A percentile compares a stretch with the other conserved stretches of the same genome.
Evolutionary conservation across 2,113 vertebrate genomes (phyloP).

Genomic region (Festucalex cinctus): DNA sequence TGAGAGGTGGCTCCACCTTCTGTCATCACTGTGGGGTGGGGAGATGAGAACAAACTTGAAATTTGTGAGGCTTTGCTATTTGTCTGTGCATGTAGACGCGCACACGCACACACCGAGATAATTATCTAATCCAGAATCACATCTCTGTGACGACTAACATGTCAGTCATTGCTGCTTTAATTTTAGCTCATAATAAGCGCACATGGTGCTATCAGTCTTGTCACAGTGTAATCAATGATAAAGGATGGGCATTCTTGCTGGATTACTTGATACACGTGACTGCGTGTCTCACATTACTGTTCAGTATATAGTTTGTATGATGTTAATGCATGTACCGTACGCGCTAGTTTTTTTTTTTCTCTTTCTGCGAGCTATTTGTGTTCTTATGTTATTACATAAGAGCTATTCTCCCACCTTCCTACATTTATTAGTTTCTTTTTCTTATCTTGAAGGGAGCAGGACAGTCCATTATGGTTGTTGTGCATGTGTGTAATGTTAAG

Average conservation of each 20-base stretch:
- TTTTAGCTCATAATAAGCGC: conserved; percentile 48
- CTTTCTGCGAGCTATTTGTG: conserved; percentile 44
- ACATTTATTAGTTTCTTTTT: conserved; percentile 5
- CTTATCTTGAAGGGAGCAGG: not conserved
- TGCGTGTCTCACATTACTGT: not conserved
- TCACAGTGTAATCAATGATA: conserved; percentile 53
- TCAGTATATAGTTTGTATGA: conserved; percentile 4
- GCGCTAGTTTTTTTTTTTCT: conserved; percentile 16
- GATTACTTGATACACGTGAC: conserved; percentile 19
- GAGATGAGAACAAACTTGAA: conserved; percentile 17
- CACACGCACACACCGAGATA: not conserved
- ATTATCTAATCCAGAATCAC: conserved; percentile 22
- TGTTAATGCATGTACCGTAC: not conserved
- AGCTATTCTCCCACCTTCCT: conserved; percentile 20
- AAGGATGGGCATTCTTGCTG: conserved; percentile 22
- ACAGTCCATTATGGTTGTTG: not conserved
- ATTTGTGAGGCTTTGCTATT: conserved; percentile 32
- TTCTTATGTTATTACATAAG: conserved; percentile 53
- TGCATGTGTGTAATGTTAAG: conserved; percentile 1
- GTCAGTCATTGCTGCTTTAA: conserved; percentile 45
- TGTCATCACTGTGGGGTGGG: conserved; percentile 12
- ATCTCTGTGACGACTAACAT: conserved; percentile 20
- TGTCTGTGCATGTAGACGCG: conserved; percentile 3
- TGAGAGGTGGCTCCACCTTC: not conserved
- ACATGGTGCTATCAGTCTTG: conserved; percentile 56